These are phyloP conservation scores for Budorcas taxicolor DNA, from an alignment of 2,113 vertebrate genomes.

Conservation along the genomic window DNA sequence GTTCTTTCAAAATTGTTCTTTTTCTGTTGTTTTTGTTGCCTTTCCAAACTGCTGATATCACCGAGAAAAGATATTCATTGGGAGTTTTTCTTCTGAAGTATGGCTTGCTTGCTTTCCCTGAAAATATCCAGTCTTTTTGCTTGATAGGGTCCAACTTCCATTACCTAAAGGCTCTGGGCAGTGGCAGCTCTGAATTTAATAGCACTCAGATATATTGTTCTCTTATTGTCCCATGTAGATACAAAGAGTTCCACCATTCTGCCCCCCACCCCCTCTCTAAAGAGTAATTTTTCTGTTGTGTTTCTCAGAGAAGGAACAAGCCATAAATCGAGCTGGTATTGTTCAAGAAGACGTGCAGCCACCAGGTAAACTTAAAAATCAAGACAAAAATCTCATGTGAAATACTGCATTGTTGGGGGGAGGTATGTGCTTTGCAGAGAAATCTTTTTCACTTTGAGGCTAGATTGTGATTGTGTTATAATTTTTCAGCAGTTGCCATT, in stretches of 20 bases:
- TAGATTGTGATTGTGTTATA: background rate
- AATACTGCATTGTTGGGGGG: background rate
- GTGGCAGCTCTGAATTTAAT: background rate
- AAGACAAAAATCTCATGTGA: background rate
- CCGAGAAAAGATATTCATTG: slow-evolving; percentile 15
- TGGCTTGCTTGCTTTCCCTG: background rate
- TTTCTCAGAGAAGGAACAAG: slow-evolving; percentile 82
- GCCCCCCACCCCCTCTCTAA: background rate
- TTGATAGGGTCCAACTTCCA: background rate
- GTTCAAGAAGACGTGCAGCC: slow-evolving; percentile 84
- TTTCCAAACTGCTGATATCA: slow-evolving; percentile 65
- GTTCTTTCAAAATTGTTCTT: slow-evolving; percentile 50
- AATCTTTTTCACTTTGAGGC: background rate
- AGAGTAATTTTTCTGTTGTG: slow-evolving; percentile 50
- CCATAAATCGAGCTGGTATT: slow-evolving; percentile 79
- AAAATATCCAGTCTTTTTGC: background rate
- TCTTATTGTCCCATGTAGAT: background rate
- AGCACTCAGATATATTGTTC: background rate
- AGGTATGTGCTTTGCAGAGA: background rate
- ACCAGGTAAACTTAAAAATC: slow-evolving; percentile 76
- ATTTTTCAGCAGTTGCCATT: background rate
- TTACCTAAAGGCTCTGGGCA: background rate
- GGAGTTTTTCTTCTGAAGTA: slow-evolving; percentile 40
- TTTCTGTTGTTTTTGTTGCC: slow-evolving; percentile 51
- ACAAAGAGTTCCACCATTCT: background rate